These are phyloP conservation scores for Eospalax fontanierii DNA, from an alignment of 2,797 vertebrate genomes.

Conservation along the genomic window DNA sequence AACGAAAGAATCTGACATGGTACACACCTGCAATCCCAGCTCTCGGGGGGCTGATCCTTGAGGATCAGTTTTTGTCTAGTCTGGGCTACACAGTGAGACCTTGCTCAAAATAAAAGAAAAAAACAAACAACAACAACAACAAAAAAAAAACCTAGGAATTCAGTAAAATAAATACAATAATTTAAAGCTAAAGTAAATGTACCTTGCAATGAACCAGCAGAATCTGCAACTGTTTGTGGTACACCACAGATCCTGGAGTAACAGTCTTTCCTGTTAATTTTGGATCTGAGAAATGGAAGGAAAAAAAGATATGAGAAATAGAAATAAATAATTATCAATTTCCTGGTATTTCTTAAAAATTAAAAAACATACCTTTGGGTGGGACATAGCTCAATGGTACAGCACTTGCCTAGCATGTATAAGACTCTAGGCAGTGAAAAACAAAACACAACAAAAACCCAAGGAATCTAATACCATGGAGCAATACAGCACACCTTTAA, in stretches of 20 bases:
- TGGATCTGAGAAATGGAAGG: conserved; percentile 82
- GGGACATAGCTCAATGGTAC: background rate
- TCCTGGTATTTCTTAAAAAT: conserved; percentile 58
- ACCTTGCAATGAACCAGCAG: conserved; percentile 96
- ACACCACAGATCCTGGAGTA: conserved; percentile 93
- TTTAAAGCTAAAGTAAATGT: conserved; percentile 65
- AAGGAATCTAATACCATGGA: background rate
- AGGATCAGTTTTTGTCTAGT: background rate
- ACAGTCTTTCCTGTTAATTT: conserved; percentile 67
- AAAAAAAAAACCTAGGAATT: too few species aligned
- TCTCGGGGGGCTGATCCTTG: background rate
- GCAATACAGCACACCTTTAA: too few species aligned
- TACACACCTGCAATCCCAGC: background rate
- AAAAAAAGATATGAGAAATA: background rate
- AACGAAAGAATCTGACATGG: too few species aligned
- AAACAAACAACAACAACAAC: too few species aligned
- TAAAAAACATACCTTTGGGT: background rate
- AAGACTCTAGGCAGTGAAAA: background rate
- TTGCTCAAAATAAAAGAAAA: conserved; percentile 9
- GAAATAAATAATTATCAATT: conserved; percentile 55
- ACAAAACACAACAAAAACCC: background rate
- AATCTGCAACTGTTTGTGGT: conserved; percentile 90
- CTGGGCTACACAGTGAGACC: background rate
- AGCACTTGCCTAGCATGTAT: background rate
- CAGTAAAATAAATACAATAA: conserved; percentile 4